Base-by-base conservation (phyloP, 2,113 vertebrate species). In the Oncorhynchus mykiss region DNA sequence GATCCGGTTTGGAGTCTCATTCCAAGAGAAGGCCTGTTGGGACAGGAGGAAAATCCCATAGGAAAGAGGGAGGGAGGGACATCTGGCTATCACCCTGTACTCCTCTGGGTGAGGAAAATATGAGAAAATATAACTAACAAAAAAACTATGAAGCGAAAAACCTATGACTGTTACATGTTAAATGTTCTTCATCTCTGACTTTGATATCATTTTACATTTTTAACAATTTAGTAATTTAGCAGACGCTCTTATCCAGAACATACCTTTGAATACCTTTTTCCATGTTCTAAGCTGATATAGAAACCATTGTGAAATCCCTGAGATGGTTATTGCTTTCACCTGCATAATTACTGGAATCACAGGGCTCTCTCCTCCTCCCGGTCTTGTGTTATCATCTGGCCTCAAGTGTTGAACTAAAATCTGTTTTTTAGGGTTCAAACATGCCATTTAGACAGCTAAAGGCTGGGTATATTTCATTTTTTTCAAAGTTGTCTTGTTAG, bases 11-110 rank as follows among this genome's bases (percentile, higher is more conserved):
- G 67, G 66, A 73, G 57, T 82, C 3, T 69, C 31, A 76, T 79
- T 86, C 22, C 70, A 27, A 49, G 27, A 25, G 25, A 57, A 51
- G 76, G 85, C 89, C 25, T 87, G 91, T 83, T 81, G 73, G 87
- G 79, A 85, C 92, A 79, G 8, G 90, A 85, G 57, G 60, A 78
- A 67, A 80, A 76, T 79, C 81, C 75, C 67, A 65, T 12, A 31
- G 31, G 27, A 65, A 48, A 68, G 34, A 62, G 1, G 76, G 2
- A 66, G 4, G 67, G 2, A 68, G 4, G 67, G 67, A 13, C 1
- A 16, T 14, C 31, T 34, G 31, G 31, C 1, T 34, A 34, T 34
- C 31, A 34, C 31, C 31, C 7, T 20, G 67, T 39, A 16, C n/a
- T 22, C 2, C 14, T 62, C n/a, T 62, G 31, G 67, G 9, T 66